Conservation (phyloP, 2,888 invertebrate genomes). For the Eupithecia tripunctaria region DNA sequence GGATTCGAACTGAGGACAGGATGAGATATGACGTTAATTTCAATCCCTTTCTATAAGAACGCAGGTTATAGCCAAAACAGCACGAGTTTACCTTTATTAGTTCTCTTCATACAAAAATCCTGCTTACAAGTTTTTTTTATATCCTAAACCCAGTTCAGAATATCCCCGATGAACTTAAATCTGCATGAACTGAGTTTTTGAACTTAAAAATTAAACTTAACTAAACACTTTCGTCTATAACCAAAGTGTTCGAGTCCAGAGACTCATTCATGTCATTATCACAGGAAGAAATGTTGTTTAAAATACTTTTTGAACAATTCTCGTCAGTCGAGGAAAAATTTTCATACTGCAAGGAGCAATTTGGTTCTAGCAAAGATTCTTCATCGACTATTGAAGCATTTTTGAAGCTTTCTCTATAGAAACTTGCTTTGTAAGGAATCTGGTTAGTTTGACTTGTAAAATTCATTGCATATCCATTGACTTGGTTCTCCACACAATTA, state of each 20-base stretch:
- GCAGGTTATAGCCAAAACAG: neutral
- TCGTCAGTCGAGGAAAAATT: neutral
- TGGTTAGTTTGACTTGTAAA: constrained; percentile 20
- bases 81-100: neutral
- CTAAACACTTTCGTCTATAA: constrained; percentile 57
- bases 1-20: neutral
- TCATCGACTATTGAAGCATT: neutral
- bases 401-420: constrained; percentile 25
- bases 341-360: neutral
- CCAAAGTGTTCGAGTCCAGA: constrained; percentile 57
- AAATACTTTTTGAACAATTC: neutral
- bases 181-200: neutral
- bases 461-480: constrained; percentile 8
- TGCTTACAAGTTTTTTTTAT: neutral
- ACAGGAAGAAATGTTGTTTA: constrained; percentile 22
- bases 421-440: constrained; percentile 7
- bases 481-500: neutral
- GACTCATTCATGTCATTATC: constrained; percentile 56
- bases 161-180: neutral
- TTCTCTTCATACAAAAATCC: neutral
- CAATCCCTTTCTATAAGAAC: neutral
- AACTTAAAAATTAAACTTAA: neutral
- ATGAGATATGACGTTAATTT: neutral
- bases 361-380: neutral
- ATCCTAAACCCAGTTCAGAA: neutral